Evolutionary conservation across 2,888 invertebrate species (phyloP).

Genomic region (Drosophila borborema): DNA sequence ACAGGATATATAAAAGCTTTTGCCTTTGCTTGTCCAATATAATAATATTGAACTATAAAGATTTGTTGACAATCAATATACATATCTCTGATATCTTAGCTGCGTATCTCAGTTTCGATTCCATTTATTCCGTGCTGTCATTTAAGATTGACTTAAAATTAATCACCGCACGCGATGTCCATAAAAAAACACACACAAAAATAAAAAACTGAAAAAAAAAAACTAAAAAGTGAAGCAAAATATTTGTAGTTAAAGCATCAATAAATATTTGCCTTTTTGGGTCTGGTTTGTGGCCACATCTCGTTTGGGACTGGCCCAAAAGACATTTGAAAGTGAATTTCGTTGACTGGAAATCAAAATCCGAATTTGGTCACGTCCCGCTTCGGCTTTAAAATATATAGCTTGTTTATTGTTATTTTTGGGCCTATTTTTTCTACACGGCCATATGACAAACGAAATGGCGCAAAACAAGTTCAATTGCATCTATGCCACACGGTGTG

Average conservation of each 20-base stretch:
- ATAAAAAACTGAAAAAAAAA: background rate
- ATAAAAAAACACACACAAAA: slow-evolving; percentile 29
- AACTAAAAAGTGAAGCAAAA: slow-evolving; percentile 7
- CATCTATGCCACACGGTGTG: slow-evolving; percentile 44
- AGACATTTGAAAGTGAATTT: slow-evolving; percentile 68
- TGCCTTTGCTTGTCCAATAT: too few species aligned
- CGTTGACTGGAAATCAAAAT: slow-evolving; percentile 49
- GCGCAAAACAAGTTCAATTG: slow-evolving; percentile 73
- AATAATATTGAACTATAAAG: too few species aligned
- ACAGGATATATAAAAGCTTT: too few species aligned
- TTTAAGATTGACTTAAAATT: slow-evolving; percentile 30
- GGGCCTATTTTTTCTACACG: slow-evolving; percentile 17
- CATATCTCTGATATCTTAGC: background rate
- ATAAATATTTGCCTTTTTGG: slow-evolving; percentile 27
- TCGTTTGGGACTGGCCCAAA: slow-evolving; percentile 36
- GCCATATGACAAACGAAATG: slow-evolving; percentile 38
- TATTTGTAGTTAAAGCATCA: slow-evolving; percentile 13
- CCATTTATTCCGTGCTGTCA: background rate
- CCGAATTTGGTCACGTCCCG: slow-evolving; percentile 69
- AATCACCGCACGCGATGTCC: slow-evolving; percentile 55
- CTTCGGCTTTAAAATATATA: slow-evolving; percentile 23
- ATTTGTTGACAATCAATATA: background rate
- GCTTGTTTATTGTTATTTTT: slow-evolving; percentile 31
- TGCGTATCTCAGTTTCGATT: background rate
- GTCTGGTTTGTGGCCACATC: slow-evolving; percentile 28